Conservation (phyloP, 2,113 vertebrate species). For the Fregata magnificens region DNA sequence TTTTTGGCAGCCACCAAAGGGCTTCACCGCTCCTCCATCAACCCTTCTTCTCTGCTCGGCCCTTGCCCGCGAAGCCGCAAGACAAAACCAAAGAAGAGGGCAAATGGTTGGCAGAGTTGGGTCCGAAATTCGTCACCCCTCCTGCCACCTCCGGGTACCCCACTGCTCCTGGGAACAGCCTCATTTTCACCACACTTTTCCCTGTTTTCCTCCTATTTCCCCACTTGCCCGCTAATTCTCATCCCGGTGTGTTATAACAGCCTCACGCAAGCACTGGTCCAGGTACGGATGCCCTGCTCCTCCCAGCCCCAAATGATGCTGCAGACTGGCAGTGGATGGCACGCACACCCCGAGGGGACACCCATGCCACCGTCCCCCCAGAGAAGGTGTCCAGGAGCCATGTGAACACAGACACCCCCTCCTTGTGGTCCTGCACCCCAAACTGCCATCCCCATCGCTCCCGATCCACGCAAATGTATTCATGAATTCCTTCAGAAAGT, state of each 20-base stretch:
- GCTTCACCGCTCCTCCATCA: accelerated
- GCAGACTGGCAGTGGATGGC: background rate
- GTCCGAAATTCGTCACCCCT: accelerated
- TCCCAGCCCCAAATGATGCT: background rate
- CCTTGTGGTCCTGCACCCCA: background rate
- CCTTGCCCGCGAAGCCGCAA: background rate
- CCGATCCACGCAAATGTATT: slow-evolving; percentile 63
- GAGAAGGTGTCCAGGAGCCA: background rate
- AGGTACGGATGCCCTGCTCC: background rate
- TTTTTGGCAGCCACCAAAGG: background rate
- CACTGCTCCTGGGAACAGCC: background rate
- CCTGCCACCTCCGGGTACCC: accelerated
- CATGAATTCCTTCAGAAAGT: slow-evolving; percentile 74
- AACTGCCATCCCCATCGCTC: background rate
- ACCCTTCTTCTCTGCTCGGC: background rate
- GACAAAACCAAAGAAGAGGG: background rate
- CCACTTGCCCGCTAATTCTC: background rate
- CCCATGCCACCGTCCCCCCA: background rate
- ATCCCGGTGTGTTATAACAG: background rate
- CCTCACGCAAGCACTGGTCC: accelerated
- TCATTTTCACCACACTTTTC: background rate
- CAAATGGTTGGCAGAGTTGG: accelerated
- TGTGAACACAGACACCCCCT: background rate
- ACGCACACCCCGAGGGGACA: accelerated
- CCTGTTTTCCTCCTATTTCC: background rate